These are phyloP conservation scores for Ceyx erithaca DNA, from an alignment of 2,797 vertebrate species.

Conservation along the genomic window DNA sequence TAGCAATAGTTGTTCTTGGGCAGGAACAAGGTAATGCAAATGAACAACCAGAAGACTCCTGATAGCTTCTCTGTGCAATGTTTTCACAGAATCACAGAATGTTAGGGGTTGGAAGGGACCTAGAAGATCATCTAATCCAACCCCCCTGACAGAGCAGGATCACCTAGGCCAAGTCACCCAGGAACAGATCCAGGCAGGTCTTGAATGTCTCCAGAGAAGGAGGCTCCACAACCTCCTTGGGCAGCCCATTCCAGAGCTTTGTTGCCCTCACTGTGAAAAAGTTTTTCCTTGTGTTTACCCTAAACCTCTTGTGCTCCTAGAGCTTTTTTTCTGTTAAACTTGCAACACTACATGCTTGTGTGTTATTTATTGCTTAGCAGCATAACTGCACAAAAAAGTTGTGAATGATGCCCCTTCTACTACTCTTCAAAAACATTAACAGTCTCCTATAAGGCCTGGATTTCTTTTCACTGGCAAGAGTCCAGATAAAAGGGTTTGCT, in stretches of 20 bases:
- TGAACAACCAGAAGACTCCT: background rate
- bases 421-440: background rate
- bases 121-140: no score
- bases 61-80: background rate
- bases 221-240: no score
- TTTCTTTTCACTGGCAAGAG: background rate
- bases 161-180: no score
- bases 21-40: background rate
- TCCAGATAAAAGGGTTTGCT: background rate
- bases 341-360: background rate
- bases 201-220: no score
- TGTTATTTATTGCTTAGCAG: background rate
- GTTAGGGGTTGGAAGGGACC: no score
- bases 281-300: no score
- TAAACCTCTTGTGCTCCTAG: background rate
- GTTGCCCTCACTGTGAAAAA: no score
- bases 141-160: no score
- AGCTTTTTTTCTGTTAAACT: background rate
- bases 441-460: background rate
- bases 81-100: background rate
- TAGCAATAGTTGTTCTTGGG: background rate
- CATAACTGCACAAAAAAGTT: background rate
- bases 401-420: background rate
- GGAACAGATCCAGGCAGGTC: no score
- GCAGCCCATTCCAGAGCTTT: no score